Evolutionary conservation across 2,888 invertebrate species (phyloP), one percentile per base, ranked within the genome.

Genomic region (Uloborus plumipes): DNA sequence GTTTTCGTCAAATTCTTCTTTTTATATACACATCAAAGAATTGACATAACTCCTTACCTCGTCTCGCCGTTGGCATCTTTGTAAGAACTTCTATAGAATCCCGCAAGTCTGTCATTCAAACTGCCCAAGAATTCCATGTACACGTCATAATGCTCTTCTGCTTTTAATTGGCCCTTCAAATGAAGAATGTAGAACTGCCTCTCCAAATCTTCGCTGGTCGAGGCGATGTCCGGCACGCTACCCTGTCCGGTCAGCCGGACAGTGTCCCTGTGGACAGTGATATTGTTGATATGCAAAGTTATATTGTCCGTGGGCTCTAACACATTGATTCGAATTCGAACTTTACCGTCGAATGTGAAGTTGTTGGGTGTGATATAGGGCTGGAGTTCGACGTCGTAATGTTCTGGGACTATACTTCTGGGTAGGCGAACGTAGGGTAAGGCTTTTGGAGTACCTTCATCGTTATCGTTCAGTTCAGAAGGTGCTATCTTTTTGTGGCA

Each of bases 31-130:
- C n/a, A n/a, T n/a, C n/a, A 39, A 11, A 39, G 3, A 1, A 11
- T 11, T 39, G 39, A 39, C 9, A 11, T 7, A 9, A 39, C 9
- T 39, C 11, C 90, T 90, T 89, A 94, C 94, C 93, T 93, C 86
- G 92, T 93, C 76, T 92, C 90, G 86, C 93, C 93, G 84, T 91
- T 91, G 85, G 92, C 91, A 66, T 91, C 88, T 86, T 91, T 91
- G 88, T 95, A 95, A 0, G 94, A 94, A 89, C 94, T 95, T 86
- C 94, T 91, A 88, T 95, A 95, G 89, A 95, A 95, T 61, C 95
- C 95, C 87, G 93, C 92, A 51, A 95, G 90, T 85, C 93, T 91
- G 87, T 95, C 94, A 87, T 93, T 93, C 70, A 96, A 90, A 81
- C 92, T 90, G 0, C 95, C 96, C 7, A 91, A 90, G 87, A 93